phyloP scores from a whole-genome alignment of 2,113 vertebrate genomes.

The Thalassoma bifasciatum region DNA sequence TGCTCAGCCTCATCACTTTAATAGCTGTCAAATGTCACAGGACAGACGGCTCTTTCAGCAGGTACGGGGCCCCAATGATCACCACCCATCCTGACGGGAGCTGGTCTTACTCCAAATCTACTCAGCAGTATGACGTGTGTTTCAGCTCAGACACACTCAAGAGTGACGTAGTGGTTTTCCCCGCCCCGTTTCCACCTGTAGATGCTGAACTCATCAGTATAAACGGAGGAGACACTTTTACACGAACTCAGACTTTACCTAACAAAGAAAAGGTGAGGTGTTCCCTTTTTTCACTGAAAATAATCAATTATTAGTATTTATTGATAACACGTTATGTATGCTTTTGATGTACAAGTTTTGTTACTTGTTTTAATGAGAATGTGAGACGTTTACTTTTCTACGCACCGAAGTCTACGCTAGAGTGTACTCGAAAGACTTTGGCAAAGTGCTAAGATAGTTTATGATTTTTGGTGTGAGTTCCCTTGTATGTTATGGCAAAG shows the following conservation, averaged over 20 bases:
- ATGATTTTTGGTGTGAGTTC: no score
- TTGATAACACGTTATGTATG: no score
- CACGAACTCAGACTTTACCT: conserved; percentile 76
- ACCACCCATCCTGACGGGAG: conserved; percentile 70
- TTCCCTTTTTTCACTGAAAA: no score
- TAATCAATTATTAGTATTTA: no score
- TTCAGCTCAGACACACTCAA: conserved; percentile 70
- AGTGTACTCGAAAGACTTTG: no score
- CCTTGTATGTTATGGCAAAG: no score
- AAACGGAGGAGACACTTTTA: conserved; percentile 67
- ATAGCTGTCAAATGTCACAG: conserved; percentile 64
- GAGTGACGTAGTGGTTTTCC: conserved; percentile 62
- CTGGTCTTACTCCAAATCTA: conserved; percentile 70
- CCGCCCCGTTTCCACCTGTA: conserved; percentile 31
- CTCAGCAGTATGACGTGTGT: conserved; percentile 72
- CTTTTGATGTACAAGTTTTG: no score
- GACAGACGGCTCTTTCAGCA: conserved; percentile 57
- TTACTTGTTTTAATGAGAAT: no score
- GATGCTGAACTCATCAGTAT: conserved; percentile 71
- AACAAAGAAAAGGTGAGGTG: conserved; percentile 60
- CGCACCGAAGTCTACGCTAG: no score
- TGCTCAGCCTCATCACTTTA: conserved; percentile 60
- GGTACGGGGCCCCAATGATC: conserved; percentile 65
- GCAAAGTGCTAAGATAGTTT: no score
- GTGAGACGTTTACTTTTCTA: no score